Evolutionary conservation across 2,888 invertebrate genomes (phyloP).

Genomic region (Scaptomyza parva): DNA sequence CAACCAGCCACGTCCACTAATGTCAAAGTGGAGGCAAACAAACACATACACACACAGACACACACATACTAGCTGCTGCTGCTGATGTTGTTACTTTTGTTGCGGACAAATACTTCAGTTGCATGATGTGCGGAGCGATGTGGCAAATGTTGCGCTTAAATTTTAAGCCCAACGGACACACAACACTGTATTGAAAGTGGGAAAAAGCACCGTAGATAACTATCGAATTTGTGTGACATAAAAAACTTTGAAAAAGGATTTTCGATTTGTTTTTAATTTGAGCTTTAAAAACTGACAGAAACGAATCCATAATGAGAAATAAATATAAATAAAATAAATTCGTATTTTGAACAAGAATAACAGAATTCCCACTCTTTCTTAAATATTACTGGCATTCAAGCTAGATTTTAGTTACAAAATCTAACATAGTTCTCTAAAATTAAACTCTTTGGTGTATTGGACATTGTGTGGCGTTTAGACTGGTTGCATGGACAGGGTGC

Average conservation of each 20-base stretch:
- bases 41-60: conserved; percentile 6
- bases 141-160: conserved; percentile 59
- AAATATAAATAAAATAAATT: no score
- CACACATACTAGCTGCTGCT: background rate
- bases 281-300: no score
- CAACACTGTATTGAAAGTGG: background rate
- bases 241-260: no score
- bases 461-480: background rate
- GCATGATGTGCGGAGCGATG: conserved; percentile 55
- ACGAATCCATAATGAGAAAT: no score
- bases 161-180: conserved; percentile 40
- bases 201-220: background rate
- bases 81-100: conserved; percentile 41
- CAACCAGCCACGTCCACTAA: conserved; percentile 32
- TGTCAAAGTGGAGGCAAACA: conserved; percentile 14
- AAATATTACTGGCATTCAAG: background rate
- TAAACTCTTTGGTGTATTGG: background rate
- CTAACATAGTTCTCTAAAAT: background rate
- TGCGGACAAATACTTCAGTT: conserved; percentile 58
- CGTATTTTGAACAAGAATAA: no score
- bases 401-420: background rate
- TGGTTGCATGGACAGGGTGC: conserved; percentile 8
- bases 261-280: no score
- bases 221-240: background rate
- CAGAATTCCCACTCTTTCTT: no score